These are phyloP conservation scores for Falco peregrinus DNA, from an alignment of 2,797 vertebrate genomes.

Conservation along the genomic window DNA sequence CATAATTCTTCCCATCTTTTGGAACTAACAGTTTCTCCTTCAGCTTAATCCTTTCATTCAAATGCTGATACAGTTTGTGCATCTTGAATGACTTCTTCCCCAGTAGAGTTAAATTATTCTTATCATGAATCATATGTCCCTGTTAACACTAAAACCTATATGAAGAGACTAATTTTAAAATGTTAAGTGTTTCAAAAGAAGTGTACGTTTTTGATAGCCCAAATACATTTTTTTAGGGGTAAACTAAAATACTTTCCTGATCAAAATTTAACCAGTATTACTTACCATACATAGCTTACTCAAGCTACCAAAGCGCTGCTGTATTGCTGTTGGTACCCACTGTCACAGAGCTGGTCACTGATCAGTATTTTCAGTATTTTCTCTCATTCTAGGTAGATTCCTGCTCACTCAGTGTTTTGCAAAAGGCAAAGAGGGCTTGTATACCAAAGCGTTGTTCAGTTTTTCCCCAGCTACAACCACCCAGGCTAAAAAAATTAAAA, in stretches of 20 bases:
- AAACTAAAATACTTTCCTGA: background rate
- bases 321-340: background rate
- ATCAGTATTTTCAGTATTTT: background rate
- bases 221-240: background rate
- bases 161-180: background rate
- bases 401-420: background rate
- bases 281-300: background rate
- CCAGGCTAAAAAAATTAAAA: background rate
- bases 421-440: background rate
- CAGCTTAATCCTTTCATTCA: background rate
- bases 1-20: background rate
- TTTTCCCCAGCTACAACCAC: background rate
- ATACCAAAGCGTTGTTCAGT: background rate
- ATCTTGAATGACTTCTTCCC: background rate
- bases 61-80: background rate
- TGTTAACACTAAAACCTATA: background rate
- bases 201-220: fast-evolving
- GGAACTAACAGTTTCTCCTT: background rate
- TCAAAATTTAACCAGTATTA: background rate
- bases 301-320: background rate
- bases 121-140: background rate
- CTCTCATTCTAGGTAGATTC: background rate
- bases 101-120: background rate
- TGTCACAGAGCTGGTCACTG: background rate
- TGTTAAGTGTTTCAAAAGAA: background rate